Evolutionary conservation across 2,797 vertebrate genomes (phyloP).

Genomic region (Ctenochaetus hawaiiensis): DNA sequence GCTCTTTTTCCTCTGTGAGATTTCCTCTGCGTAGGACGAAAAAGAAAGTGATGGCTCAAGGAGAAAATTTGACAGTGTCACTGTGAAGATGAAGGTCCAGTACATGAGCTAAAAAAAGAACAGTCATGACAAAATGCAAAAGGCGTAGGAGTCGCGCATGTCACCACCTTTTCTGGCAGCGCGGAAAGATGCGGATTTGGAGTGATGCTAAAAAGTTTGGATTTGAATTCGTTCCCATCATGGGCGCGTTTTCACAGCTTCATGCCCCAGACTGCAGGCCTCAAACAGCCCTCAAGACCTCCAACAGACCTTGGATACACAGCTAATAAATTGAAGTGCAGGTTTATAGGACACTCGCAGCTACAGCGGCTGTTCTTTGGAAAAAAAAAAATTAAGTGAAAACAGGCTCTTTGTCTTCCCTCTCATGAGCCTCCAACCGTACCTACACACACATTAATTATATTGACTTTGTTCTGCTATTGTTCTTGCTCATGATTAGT

Average conservation of each 20-base stretch:
- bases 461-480: slow-evolving; percentile 58
- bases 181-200: slow-evolving; percentile 17
- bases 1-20: slow-evolving; percentile 20
- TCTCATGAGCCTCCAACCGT: slow-evolving; percentile 49
- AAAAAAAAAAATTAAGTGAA: slow-evolving; percentile 46
- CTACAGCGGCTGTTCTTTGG: slow-evolving; percentile 34
- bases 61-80: slow-evolving; percentile 49
- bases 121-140: slow-evolving; percentile 19
- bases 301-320: slow-evolving; percentile 59
- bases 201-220: slow-evolving; percentile 11
- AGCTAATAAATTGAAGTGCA: slow-evolving; percentile 56
- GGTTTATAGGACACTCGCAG: slow-evolving; percentile 58
- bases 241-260: slow-evolving; percentile 5
- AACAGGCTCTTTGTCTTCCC: slow-evolving; percentile 61
- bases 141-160: slow-evolving; percentile 5
- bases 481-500: slow-evolving; percentile 59
- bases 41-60: slow-evolving; percentile 39
- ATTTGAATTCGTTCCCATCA: slow-evolving; percentile 17
- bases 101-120: slow-evolving; percentile 16
- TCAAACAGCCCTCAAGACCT: slow-evolving; percentile 50
- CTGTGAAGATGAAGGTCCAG: slow-evolving; percentile 28
- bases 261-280: slow-evolving; percentile 23
- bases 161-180: slow-evolving; percentile 18
- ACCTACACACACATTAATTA: slow-evolving; percentile 58
- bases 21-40: slow-evolving; percentile 29